phyloP scores from a whole-genome alignment of 2,113 vertebrate species.

The Chaetorhynchus papuensis region DNA sequence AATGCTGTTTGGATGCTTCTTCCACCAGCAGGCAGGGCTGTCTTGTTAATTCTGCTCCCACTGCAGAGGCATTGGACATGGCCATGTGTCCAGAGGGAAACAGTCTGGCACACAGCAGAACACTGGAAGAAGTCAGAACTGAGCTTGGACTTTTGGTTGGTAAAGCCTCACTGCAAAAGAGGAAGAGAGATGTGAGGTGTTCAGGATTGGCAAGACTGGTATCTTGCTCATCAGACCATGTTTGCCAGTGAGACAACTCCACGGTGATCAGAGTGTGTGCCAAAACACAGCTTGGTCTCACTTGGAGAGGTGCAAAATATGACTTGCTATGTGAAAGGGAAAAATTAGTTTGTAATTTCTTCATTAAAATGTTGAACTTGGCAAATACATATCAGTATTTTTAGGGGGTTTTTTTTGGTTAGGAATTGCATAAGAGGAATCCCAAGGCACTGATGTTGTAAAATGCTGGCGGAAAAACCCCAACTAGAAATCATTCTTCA shows the following conservation, averaged over 20 bases:
- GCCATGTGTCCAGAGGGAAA: not conserved
- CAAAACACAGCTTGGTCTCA: not conserved
- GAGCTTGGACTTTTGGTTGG: not conserved
- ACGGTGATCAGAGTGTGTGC: not conserved
- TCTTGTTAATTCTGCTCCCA: not conserved
- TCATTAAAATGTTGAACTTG: not conserved
- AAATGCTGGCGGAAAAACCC: not conserved
- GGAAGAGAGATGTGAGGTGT: not conserved
- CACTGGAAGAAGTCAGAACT: not conserved
- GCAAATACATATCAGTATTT: not conserved
- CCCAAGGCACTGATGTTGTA: not conserved
- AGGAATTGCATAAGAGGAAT: not conserved
- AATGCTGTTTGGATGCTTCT: not conserved
- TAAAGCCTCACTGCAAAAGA: not conserved
- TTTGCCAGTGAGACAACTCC: not conserved
- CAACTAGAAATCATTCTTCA: not conserved
- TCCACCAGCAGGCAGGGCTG: not conserved
- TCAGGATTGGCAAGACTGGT: not conserved
- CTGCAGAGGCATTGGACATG: accelerated
- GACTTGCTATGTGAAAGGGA: not conserved
- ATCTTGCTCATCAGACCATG: not conserved
- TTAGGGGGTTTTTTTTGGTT: not conserved
- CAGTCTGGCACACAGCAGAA: not conserved
- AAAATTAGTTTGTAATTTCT: not conserved
- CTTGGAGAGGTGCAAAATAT: not conserved